Base-by-base conservation (phyloP, 2,888 invertebrate species). In the Rhaphigaster nebulosa region DNA sequence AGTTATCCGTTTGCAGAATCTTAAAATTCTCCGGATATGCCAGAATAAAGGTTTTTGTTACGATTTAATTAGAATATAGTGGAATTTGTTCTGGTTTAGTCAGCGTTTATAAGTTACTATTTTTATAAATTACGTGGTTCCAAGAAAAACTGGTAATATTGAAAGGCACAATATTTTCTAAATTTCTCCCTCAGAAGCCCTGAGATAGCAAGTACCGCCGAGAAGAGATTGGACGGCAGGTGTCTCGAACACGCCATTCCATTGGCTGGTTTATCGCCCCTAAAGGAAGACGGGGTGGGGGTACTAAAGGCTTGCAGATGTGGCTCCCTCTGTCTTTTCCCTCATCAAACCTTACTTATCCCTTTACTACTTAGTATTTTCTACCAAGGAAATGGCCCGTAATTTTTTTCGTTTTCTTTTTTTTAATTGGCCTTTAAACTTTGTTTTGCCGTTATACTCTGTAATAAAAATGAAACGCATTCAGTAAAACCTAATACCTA, bases 331-430 rank as follows among this genome's bases (percentile, higher is more conserved):
- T 87, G 87, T 52, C 45, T 87, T 34, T 34, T 54, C 34, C 87
- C 87, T 87, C 87, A 87, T 54, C 87, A 50, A 50, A 87, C 87
- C 50, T 50, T 87, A 54, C 54, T 87, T 87, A 52, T 87, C 50
- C 23, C 50, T 54, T 54, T 50, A 87, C 54, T 87, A 87, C 54
- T 87, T 87, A 54, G 50, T 87, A 54, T 87, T 87, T 87, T 87
- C 26, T 87, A 29, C 38, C 87, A 38, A 3, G 34, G 38, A 38
- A 20, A 76, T 70, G 18, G 29, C 70, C 34, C 70, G 15, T 65
- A 8, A 65, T n/a, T 65, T 29, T 65, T 65, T n/a, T 65, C 29
- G 0, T 76, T 76, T 76, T 20, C 4, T 34, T 76, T 38, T 76
- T 76, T 76, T 76, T 76, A 76, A 76, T 76, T 76, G 34, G 34